These are phyloP conservation scores for Colostygia pectinataria DNA, from an alignment of 2,888 invertebrate genomes.

Conservation along the genomic window DNA sequence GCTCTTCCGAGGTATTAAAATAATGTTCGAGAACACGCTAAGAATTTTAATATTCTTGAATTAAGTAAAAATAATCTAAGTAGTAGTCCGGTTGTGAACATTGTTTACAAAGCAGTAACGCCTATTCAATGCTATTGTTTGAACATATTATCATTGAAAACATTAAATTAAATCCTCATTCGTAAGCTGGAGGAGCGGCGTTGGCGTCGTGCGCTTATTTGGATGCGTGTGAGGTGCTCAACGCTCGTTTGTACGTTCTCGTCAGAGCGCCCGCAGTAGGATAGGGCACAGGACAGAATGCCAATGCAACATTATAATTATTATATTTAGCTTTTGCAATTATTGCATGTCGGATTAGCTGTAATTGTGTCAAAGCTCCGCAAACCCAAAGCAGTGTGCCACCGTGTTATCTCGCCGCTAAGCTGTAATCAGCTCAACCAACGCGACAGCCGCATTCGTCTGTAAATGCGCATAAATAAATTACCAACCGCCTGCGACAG, in stretches of 20 bases:
- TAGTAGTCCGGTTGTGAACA: constrained; percentile 28
- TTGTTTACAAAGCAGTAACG: constrained; percentile 28
- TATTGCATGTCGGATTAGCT: constrained; percentile 60
- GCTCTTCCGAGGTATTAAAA: constrained; percentile 20
- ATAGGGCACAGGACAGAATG: too few species aligned
- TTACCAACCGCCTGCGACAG: constrained; percentile 43
- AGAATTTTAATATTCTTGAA: constrained; percentile 30
- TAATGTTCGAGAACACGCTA: constrained; percentile 20
- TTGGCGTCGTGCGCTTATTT: constrained; percentile 55
- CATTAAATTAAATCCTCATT: constrained; percentile 67
- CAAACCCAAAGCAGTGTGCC: constrained; percentile 37
- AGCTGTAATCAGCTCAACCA: constrained; percentile 46
- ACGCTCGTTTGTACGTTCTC: constrained; percentile 48
- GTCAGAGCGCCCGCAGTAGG: constrained; percentile 53
- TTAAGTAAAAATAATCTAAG: constrained; percentile 14
- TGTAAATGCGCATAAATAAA: constrained; percentile 47
- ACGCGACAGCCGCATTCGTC: constrained; percentile 46
- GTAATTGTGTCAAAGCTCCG: constrained; percentile 62
- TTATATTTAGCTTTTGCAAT: constrained; percentile 72
- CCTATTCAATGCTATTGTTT: constrained; percentile 51
- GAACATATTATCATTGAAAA: constrained; percentile 59
- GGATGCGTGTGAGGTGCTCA: constrained; percentile 61
- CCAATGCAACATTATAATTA: constrained; percentile 72
- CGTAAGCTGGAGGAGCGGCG: constrained; percentile 61
- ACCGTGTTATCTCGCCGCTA: constrained; percentile 40